phyloP scores from a whole-genome alignment of 2,888 invertebrate species.

The Amorpha juglandis region DNA sequence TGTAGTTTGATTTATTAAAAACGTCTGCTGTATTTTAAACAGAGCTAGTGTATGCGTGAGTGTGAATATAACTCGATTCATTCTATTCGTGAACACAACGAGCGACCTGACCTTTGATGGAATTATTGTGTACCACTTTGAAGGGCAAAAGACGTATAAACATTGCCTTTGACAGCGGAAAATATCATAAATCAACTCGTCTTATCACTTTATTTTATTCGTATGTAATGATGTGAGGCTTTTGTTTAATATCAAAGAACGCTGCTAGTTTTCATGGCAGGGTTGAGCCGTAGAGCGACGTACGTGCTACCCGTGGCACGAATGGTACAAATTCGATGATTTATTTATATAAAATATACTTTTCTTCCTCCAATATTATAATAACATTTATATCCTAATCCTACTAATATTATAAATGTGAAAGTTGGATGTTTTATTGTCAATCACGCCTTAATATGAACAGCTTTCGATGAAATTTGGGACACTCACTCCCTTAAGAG shows the following conservation, averaged over 20 bases:
- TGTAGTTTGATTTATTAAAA: constrained; percentile 1
- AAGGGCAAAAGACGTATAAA: constrained; percentile 28
- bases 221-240: constrained; percentile 13
- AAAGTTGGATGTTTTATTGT: too few relatives aligned
- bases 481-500: too few relatives aligned
- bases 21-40: constrained; percentile 19
- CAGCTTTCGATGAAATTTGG: too few relatives aligned
- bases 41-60: constrained; percentile 2
- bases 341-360: constrained; percentile 14
- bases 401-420: neutral
- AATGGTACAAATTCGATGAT: constrained; percentile 1
- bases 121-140: constrained; percentile 29
- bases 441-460: too few relatives aligned
- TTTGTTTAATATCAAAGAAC: constrained; percentile 8
- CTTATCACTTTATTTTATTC: constrained; percentile 29
- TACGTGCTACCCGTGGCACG: constrained; percentile 6
- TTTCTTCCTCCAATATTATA: neutral
- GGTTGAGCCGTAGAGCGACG: too few relatives aligned
- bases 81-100: constrained; percentile 29
- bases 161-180: constrained; percentile 29
- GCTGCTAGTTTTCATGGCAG: constrained; percentile 8
- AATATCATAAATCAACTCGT: constrained; percentile 59
- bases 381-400: neutral
- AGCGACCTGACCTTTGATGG: constrained; percentile 29
- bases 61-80: constrained; percentile 15